Conservation (phyloP, 1,140 invertebrate species). For the Sitobion miscanthi region DNA sequence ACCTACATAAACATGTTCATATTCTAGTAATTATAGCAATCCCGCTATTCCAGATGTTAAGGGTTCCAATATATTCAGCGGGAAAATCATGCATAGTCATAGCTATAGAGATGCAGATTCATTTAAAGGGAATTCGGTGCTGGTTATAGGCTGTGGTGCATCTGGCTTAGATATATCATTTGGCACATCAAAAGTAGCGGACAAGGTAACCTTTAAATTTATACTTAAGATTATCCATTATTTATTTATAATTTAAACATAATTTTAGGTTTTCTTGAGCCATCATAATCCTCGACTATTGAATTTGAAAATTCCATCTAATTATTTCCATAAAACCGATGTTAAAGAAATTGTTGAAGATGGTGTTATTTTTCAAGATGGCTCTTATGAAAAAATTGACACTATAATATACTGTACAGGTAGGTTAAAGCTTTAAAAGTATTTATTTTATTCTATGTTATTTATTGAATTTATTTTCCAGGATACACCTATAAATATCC, state of each 20-base stretch:
- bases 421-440: not conserved
- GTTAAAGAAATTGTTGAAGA: slow-evolving; percentile 66
- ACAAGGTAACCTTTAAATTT: slow-evolving; percentile 63
- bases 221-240: slow-evolving; percentile 61
- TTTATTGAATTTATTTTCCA: slow-evolving; percentile 61
- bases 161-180: slow-evolving; percentile 77
- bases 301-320: slow-evolving; percentile 69
- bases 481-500: slow-evolving; percentile 84
- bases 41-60: slow-evolving; percentile 69
- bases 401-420: slow-evolving; percentile 73
- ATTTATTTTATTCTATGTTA: not conserved
- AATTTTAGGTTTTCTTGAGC: slow-evolving; percentile 65
- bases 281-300: slow-evolving; percentile 71
- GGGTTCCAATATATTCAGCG: slow-evolving; percentile 72
- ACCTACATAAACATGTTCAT: not conserved
- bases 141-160: slow-evolving; percentile 84
- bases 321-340: slow-evolving; percentile 72
- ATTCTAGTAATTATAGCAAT: slow-evolving; percentile 71
- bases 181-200: slow-evolving; percentile 67
- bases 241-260: not conserved
- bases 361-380: slow-evolving; percentile 69
- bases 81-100: slow-evolving; percentile 80
- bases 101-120: slow-evolving; percentile 78
- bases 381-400: slow-evolving; percentile 69
- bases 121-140: slow-evolving; percentile 73